phyloP scores from a whole-genome alignment of 2,113 vertebrate genomes.

The Siphamia tubifer region DNA sequence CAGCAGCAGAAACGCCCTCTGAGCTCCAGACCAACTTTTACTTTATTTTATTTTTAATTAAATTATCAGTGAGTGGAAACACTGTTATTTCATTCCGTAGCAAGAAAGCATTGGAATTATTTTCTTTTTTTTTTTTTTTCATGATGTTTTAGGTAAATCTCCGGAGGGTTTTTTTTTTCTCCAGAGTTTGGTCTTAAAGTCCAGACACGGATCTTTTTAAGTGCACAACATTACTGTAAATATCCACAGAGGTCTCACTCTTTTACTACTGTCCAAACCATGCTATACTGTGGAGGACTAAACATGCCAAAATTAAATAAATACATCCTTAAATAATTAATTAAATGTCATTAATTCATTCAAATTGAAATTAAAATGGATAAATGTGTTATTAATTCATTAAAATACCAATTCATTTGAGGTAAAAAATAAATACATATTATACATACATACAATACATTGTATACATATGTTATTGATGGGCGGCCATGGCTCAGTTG shows the following conservation, averaged over 20 bases:
- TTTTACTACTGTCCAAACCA: constrained; percentile 72
- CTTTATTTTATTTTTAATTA: constrained; percentile 7
- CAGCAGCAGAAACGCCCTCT: constrained; percentile 39
- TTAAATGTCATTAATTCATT: too few relatives aligned
- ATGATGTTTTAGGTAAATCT: constrained; percentile 43
- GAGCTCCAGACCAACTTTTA: constrained; percentile 48
- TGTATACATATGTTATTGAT: too few relatives aligned
- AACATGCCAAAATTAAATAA: too few relatives aligned
- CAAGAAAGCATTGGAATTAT: constrained; percentile 34
- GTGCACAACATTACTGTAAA: constrained; percentile 76
- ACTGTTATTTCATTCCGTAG: constrained; percentile 71
- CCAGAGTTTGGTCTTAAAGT: background rate
- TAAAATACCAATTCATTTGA: too few relatives aligned
- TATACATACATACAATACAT: background rate
- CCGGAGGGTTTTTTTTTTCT: constrained; percentile 26
- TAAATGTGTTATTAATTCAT: too few relatives aligned
- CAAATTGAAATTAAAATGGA: too few relatives aligned
- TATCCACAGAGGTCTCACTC: constrained; percentile 63
- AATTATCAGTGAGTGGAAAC: constrained; percentile 61
- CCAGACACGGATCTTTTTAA: constrained; percentile 44
- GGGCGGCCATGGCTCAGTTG: too few relatives aligned
- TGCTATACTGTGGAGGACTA: constrained; percentile 19
- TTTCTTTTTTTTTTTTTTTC: background rate
- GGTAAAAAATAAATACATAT: background rate
- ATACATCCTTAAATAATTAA: too few relatives aligned